These are phyloP conservation scores for Lipophrys pholis DNA, from an alignment of 2,113 vertebrate genomes.

Conservation along the genomic window DNA sequence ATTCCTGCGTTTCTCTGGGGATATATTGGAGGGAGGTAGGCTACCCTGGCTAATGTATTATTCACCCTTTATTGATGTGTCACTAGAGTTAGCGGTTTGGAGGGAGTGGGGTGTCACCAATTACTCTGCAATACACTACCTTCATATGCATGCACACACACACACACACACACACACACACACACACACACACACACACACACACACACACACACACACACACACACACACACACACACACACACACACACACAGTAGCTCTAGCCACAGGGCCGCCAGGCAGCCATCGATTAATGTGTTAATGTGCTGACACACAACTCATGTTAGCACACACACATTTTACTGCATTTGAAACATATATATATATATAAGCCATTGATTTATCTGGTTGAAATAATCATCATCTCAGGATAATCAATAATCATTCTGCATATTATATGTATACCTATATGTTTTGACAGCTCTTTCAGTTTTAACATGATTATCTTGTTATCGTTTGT, in stretches of 20 bases:
- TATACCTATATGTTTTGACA: constrained; percentile 24
- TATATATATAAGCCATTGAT: no score
- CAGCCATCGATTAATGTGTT: constrained; percentile 72
- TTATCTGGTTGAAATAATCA: no score
- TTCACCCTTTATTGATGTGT: constrained; percentile 84
- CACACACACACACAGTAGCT: constrained; percentile 27
- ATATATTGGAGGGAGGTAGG: constrained; percentile 47
- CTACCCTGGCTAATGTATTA: constrained; percentile 79
- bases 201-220: constrained; percentile 46
- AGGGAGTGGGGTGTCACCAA: constrained; percentile 66
- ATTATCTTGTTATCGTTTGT: neutral
- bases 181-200: constrained; percentile 42
- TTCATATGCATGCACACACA: constrained; percentile 34
- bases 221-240: constrained; percentile 40
- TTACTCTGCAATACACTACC: constrained; percentile 60
- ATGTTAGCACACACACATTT: constrained; percentile 33
- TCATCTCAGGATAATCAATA: constrained; percentile 44
- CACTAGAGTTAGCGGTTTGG: constrained; percentile 79
- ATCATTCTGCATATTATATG: constrained; percentile 50
- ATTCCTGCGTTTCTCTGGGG: constrained; percentile 35
- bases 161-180: constrained; percentile 47
- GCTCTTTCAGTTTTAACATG: constrained; percentile 22
- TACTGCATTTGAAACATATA: constrained; percentile 39
- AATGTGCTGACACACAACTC: constrained; percentile 62
- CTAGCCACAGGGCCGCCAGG: constrained; percentile 60